A percentile compares a stretch with the other conserved stretches of the same genome.
Evolutionary conservation across 2,113 vertebrate species (phyloP).

Genomic region (Mastomys coucha): DNA sequence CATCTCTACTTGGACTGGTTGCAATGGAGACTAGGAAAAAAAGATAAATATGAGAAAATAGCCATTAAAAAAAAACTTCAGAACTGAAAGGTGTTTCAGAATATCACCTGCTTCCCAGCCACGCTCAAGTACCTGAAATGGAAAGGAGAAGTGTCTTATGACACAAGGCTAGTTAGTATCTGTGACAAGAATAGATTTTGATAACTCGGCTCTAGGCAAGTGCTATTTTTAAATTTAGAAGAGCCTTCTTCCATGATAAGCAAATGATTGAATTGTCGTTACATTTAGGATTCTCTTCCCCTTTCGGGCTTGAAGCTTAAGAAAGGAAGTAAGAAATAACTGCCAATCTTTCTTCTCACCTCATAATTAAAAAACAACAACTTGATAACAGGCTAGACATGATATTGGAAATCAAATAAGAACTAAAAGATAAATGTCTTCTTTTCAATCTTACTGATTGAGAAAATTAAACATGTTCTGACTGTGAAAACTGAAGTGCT

Average conservation of each 20-base stretch:
- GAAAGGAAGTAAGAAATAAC: conserved; percentile 47
- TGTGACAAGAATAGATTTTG: conserved; percentile 52
- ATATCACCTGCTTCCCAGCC: not conserved
- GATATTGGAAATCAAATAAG: conserved; percentile 24
- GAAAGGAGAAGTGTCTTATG: conserved; percentile 43
- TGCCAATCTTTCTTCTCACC: not conserved
- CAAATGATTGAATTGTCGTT: conserved; percentile 39
- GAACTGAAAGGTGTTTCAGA: conserved; percentile 43
- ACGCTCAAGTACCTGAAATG: not conserved
- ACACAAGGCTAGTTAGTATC: conserved; percentile 29
- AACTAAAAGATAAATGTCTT: not conserved
- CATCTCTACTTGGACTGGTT: not conserved
- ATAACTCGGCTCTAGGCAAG: not conserved
- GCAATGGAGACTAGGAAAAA: not conserved
- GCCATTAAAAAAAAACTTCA: not conserved
- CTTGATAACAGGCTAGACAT: not conserved
- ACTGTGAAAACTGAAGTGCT: conserved; percentile 6
- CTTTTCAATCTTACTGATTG: not conserved
- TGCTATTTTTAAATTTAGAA: conserved; percentile 66
- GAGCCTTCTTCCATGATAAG: conserved; percentile 59
- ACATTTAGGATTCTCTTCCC: conserved; percentile 48
- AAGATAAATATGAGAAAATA: not conserved
- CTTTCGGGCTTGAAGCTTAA: conserved; percentile 49
- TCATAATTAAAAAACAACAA: not conserved
- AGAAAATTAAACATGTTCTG: not conserved